Conservation (phyloP, 1,140 invertebrate genomes). For the Drepana arcuata region DNA sequence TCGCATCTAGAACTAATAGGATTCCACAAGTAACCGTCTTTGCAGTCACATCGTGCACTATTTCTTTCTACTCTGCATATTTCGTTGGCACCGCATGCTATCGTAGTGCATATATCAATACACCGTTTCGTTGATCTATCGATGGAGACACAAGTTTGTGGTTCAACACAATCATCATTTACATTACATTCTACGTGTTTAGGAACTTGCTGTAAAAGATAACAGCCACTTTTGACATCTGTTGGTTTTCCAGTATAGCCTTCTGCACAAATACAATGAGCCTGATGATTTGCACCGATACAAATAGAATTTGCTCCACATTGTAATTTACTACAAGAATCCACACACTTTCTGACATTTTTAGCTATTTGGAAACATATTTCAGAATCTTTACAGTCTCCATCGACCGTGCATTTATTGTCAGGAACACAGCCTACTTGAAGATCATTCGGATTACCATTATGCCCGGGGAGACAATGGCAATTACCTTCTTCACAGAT, state of each 20-base stretch:
- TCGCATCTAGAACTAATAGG: constrained; percentile 85
- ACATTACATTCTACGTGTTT: constrained; percentile 75
- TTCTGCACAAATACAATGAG: constrained; percentile 87
- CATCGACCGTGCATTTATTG: constrained; percentile 83
- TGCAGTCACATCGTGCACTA: constrained; percentile 83
- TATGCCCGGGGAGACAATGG: constrained; percentile 83
- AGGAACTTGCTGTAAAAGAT: constrained; percentile 74
- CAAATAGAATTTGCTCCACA: constrained; percentile 93
- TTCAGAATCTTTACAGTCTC: constrained; percentile 84
- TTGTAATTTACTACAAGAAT: constrained; percentile 88
- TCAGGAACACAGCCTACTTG: constrained; percentile 78
- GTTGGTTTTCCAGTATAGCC: constrained; percentile 85
- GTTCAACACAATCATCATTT: constrained; percentile 80
- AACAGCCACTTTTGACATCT: constrained; percentile 83
- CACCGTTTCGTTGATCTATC: constrained; percentile 78
- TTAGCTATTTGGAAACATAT: constrained; percentile 89
- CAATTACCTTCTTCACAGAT: constrained; percentile 86
- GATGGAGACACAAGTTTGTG: constrained; percentile 74
- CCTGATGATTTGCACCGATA: constrained; percentile 84
- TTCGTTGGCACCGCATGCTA: constrained; percentile 87
- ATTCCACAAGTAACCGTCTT: constrained; percentile 85
- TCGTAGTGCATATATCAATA: constrained; percentile 82
- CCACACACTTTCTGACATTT: constrained; percentile 84
- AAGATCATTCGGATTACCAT: constrained; percentile 83
- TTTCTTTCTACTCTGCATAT: constrained; percentile 79